Base-by-base conservation (phyloP, 2,113 vertebrate genomes). In the Carassius auratus region DNA sequence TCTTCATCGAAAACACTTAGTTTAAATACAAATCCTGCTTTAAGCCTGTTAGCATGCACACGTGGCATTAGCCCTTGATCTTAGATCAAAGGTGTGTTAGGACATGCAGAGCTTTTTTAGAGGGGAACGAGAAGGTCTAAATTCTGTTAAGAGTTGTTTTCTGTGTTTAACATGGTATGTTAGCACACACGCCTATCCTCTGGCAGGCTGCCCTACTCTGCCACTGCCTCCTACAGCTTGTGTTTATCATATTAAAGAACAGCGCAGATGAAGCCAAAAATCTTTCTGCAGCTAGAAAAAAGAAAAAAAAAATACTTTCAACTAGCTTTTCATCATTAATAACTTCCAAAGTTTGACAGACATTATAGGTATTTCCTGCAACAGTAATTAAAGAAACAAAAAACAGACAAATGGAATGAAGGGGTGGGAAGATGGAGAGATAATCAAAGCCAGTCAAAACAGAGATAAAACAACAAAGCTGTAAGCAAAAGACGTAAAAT, bases 221-320 rank as follows among this genome's bases (percentile, higher is more conserved):
- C 50, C 62, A 64, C 14, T 8, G 21, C 78, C 78, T 84, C 61
- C 81, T 55, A 76, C 33, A 17, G 79, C 59, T 55, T 62, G 76
- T 75, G 75, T 86, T 84, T 80, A 79, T 83, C 45, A 45, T 57
- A 78, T 78, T 73, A 83, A 64, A 86, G 17, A 19, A 71, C 45
- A 55, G 19, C n/a, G 19, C 17, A 68, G 45, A 42, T 55, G 10
- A 64, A 55, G 68, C 84, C 84, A 86, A 73, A 84, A 87, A 79
- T 75, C 42, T 80, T 23, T 84, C 76, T 36, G 0, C 45, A 66
- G 52, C 42, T 74, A 57, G 52, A 2, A 8, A 42, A 42, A 42
- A 2, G 30, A 19, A 26, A 48, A 62, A 74, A 62, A 74, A 62
- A 64, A 71, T 26, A 36, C 15, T 23, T 80, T 55, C 12, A 8